Base-by-base conservation (phyloP, 2,113 vertebrate genomes). In the Tiliqua scincoides region DNA sequence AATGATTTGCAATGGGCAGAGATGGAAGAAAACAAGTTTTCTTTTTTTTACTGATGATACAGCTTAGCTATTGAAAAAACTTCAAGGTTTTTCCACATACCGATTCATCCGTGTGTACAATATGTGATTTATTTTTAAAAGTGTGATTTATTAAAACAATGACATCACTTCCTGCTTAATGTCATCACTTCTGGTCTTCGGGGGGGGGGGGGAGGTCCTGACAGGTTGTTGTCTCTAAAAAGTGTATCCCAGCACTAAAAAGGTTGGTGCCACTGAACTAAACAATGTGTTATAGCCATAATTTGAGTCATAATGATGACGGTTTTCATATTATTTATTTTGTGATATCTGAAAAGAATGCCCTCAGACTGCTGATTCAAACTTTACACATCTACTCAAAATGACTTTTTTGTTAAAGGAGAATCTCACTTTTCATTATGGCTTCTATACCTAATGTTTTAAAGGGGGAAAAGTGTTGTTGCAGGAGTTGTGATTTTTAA, bases 401-500 rank as follows among this genome's bases (percentile, higher is more conserved):
- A 48, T 48, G 43, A 27, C 14, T 70, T 70, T 70, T 70, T 70
- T 35, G 32, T 35, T 70, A 70, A 35, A 70, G 32, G 18, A 35
- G 32, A 70, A 17, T 9, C 12, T 3, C 61, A 15, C 23, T 78
- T 85, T 78, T 18, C 52, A 70, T 9, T 59, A 30, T 71, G 6
- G 52, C 76, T 61, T 79, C 75, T 71, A 30, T 25, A 32, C 61
- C 35, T 70, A 78, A 57, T 7, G 65, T 43, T 71, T 70, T 1
- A 52, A 76, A 79, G 12, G 27, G 32, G 40, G 7, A 27, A 67
- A 77, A n/a, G 30, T 48, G 63, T 48, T 10, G 68, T 25, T 61
- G 35, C 18, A 61, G 4, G 79, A 79, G 65, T 59, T 85, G 75
- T 71, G 65, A 85, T 61, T 71, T 85, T 85, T 79, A 59, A 76